phyloP scores from a whole-genome alignment of 2,888 invertebrate species.

The Apamea sordens region DNA sequence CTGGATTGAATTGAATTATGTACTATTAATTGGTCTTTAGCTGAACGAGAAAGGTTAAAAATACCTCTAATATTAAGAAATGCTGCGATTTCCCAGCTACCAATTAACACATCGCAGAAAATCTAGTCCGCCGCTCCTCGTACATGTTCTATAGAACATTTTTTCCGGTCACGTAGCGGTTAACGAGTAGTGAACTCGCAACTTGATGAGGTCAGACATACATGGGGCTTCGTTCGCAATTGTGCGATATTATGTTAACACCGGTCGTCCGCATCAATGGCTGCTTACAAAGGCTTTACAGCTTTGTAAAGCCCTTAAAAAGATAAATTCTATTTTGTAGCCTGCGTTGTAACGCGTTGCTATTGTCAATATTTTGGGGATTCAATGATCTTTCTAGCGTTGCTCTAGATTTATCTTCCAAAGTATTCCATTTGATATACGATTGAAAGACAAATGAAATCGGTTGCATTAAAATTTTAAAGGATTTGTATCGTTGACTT shows the following conservation, averaged over 20 bases:
- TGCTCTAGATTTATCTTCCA: neutral
- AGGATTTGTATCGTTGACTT: neutral
- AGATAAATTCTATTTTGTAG: neutral
- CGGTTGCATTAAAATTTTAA: neutral
- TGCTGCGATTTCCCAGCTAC: constrained; percentile 26
- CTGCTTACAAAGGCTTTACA: constrained; percentile 55
- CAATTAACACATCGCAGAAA: constrained; percentile 61
- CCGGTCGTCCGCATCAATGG: constrained; percentile 56
- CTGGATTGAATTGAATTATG: no score
- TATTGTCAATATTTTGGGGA: neutral
- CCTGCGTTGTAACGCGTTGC: no score
- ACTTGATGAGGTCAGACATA: constrained; percentile 77
- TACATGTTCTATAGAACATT: constrained; percentile 45
- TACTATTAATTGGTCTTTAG: no score
- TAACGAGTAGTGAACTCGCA: constrained; percentile 71
- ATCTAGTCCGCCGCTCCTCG: constrained; percentile 42
- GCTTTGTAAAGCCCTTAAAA: constrained; percentile 23
- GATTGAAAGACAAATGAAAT: neutral
- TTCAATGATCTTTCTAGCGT: neutral
- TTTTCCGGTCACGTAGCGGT: constrained; percentile 87
- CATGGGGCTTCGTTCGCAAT: constrained; percentile 67
- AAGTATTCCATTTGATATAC: no score
- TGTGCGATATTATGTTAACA: constrained; percentile 66
- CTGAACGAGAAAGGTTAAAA: constrained; percentile 1
- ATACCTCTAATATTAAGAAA: constrained; percentile 14